phyloP scores from a whole-genome alignment of 2,113 vertebrate species.

The Limanda limanda region DNA sequence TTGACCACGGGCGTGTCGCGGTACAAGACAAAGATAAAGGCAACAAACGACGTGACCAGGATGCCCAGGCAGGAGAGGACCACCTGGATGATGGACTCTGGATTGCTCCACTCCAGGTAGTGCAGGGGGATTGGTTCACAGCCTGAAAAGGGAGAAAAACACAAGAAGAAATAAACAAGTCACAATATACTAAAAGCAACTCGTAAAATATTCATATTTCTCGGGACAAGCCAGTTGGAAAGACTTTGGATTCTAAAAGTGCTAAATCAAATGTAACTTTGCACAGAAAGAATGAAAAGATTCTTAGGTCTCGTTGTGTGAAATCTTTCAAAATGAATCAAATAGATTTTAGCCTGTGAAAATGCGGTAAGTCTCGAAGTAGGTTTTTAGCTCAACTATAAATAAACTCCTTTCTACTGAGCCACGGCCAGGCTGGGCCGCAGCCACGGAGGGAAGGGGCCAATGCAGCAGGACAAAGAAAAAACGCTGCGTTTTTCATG shows the following conservation, averaged over 20 bases:
- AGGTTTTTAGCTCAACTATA: constrained; percentile 88
- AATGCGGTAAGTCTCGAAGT: constrained; percentile 80
- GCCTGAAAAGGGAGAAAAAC: constrained; percentile 76
- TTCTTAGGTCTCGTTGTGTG: neutral
- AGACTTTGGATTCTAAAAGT: neutral
- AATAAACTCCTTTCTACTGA: constrained; percentile 78
- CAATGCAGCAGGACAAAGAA: constrained; percentile 66
- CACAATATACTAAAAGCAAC: constrained; percentile 6
- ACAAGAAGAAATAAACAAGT: neutral
- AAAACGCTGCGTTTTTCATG: constrained; percentile 48
- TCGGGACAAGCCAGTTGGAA: neutral
- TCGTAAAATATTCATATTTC: constrained; percentile 11
- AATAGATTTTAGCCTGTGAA: constrained; percentile 48
- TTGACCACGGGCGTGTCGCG: constrained; percentile 98
- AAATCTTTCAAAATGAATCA: constrained; percentile 19
- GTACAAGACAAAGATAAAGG: constrained; percentile 95
- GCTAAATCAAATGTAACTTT: neutral
- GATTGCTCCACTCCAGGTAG: constrained; percentile 95
- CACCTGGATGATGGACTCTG: constrained; percentile 95
- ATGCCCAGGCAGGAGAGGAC: constrained; percentile 96
- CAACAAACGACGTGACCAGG: constrained; percentile 95
- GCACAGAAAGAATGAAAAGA: neutral
- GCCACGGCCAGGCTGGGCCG: constrained; percentile 59
- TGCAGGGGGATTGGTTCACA: constrained; percentile 90
- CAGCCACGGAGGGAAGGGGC: constrained; percentile 59